Evolutionary conservation across 1,140 invertebrate species (phyloP).

Genomic region (Matsumurasca onukii): DNA sequence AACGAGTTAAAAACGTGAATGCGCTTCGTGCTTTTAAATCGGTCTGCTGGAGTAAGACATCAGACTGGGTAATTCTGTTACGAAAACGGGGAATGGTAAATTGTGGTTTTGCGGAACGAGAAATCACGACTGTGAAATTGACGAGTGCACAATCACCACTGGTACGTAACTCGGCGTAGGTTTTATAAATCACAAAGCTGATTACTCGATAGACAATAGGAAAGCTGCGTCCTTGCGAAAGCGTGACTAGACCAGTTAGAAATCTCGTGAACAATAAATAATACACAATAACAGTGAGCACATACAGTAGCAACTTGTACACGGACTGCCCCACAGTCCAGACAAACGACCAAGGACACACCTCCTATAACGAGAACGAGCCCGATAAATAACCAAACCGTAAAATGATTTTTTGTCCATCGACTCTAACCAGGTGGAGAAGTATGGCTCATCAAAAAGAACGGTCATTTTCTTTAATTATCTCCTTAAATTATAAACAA

Average conservation of each 20-base stretch:
- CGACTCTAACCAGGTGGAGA: not conserved
- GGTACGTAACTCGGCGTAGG: too few species aligned
- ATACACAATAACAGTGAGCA: constrained; percentile 20
- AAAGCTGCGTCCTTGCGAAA: constrained; percentile 6
- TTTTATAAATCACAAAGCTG: constrained; percentile 14
- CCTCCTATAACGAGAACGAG: not conserved
- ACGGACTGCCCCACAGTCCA: too few species aligned
- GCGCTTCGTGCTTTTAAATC: too few species aligned
- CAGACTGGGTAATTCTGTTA: too few species aligned
- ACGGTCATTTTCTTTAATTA: constrained; percentile 16
- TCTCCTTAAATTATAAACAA: constrained; percentile 24
- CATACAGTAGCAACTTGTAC: constrained; percentile 13
- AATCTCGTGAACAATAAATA: constrained; percentile 10
- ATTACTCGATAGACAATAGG: not conserved
- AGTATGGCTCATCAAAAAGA: constrained; percentile 15
- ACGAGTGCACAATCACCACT: too few species aligned
- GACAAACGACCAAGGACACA: too few species aligned
- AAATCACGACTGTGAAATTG: too few species aligned
- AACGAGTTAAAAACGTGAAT: too few species aligned
- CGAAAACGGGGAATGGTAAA: too few species aligned
- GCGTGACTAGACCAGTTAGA: not conserved
- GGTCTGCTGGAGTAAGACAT: too few species aligned
- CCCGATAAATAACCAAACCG: constrained; percentile 8
- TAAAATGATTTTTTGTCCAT: too few species aligned
- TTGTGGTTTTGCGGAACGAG: too few species aligned